These are phyloP conservation scores for Leptodirus hochenwartii DNA, from an alignment of 2,888 invertebrate genomes.

Conservation along the genomic window DNA sequence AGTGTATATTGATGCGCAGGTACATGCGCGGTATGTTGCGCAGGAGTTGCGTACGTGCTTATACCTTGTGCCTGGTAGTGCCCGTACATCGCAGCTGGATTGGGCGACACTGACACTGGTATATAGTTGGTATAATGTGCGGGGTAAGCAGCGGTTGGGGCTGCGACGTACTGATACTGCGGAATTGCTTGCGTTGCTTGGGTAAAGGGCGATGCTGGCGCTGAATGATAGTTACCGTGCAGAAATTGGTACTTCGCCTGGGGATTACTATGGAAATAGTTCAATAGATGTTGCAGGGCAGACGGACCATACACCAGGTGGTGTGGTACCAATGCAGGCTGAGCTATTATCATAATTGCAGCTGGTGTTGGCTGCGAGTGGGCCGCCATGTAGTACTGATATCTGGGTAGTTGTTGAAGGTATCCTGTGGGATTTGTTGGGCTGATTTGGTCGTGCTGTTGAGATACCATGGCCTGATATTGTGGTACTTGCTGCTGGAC, in stretches of 20 bases:
- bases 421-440: slow-evolving; percentile 8
- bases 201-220: slow-evolving; percentile 7
- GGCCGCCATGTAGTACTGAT: slow-evolving; percentile 15
- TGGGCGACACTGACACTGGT: slow-evolving; percentile 2
- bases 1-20: slow-evolving; percentile 2
- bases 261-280: slow-evolving; percentile 23
- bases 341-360: slow-evolving; percentile 25
- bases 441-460: slow-evolving; percentile 9
- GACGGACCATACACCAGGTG: slow-evolving; percentile 15
- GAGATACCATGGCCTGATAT: slow-evolving; percentile 4
- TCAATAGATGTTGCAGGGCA: slow-evolving; percentile 20
- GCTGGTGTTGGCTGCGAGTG: slow-evolving; percentile 16
- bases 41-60: not conserved
- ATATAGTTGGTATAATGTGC: slow-evolving; percentile 6
- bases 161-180: too few relatives aligned
- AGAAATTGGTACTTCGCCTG: slow-evolving; percentile 19
- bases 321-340: slow-evolving; percentile 21
- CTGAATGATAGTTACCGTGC: slow-evolving; percentile 14
- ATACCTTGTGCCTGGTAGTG: too few relatives aligned
- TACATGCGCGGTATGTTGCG: not conserved
- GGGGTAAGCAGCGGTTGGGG: slow-evolving; percentile 4
- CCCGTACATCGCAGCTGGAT: too few relatives aligned
- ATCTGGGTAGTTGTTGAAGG: slow-evolving; percentile 13
- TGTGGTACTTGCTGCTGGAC: slow-evolving; percentile 9
- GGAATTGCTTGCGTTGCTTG: not conserved